Base-by-base conservation (phyloP, 2,797 vertebrate genomes). In the Rallus crepitans region DNA sequence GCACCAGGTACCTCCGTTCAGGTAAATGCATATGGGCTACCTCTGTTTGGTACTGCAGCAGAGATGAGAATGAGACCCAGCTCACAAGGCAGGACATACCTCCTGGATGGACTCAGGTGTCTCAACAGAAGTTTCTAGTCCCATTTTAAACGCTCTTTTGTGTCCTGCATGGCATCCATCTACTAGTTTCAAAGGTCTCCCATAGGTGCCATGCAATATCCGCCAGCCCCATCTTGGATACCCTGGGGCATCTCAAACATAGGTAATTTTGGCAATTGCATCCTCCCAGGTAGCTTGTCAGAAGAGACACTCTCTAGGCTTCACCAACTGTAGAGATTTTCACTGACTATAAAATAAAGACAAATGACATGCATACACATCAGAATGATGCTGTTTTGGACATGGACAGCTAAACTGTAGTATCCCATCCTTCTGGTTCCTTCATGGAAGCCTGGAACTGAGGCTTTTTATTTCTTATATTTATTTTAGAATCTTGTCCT, bases 361-460 rank as follows among this genome's bases (percentile, higher is more conserved):
- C 6, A 59, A 47, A 9, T 2, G 2, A 9, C 0, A 55, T 10
- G 9, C 0, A 0, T 25, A 84, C 37, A n/a, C 16, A 30, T 30
- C 20, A 57, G 33, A 86, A 72, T 40, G 35, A 76, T 72, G 11
- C 25, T 72, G 33, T 31, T 90, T 70, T 61, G 66, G 11, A 45
- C 14, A 24, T 12, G 20, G 19, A 57, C 6, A 87, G 20, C 3
- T 89, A 57, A 61, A 79, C 53, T 27, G 60, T 53, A 47, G 7
- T 47, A 19, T 65, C 23, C 18, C 17, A 70, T 3, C 9, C 28
- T 69, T 61, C 35, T 61, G 8, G 10, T 60, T 94, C 11, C 45
- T 78, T 72, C 33, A 19, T 7, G 15, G 40, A 6, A 11, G 16
- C 6, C 30, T 61, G 30, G 19, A 78, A 52, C 17, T 21, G n/a